phyloP scores from a whole-genome alignment of 2,888 invertebrate species.

The Tortrix viridana region DNA sequence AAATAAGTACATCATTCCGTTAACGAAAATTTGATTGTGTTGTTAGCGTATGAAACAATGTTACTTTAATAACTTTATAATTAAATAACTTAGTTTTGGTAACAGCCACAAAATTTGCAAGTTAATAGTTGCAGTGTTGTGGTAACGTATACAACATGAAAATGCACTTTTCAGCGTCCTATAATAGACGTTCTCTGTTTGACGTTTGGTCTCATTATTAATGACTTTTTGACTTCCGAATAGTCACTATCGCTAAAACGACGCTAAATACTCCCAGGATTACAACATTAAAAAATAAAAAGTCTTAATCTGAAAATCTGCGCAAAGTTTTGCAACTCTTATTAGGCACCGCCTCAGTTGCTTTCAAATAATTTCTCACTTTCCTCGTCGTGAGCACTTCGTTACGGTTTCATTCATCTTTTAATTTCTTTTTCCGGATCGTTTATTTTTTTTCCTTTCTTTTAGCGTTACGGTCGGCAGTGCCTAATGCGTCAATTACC shows the following conservation, averaged over 20 bases:
- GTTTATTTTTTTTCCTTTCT: slow-evolving; percentile 59
- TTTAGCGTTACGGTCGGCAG: slow-evolving; percentile 54
- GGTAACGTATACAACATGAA: slow-evolving; percentile 4
- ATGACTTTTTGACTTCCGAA: neutral
- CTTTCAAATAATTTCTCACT: slow-evolving; percentile 70
- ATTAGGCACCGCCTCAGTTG: slow-evolving; percentile 64
- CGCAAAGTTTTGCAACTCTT: slow-evolving; percentile 64
- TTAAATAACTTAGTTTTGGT: too few species aligned
- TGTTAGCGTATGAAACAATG: too few species aligned
- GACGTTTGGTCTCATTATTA: too few species aligned
- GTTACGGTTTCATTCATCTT: slow-evolving; percentile 69
- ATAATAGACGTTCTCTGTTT: too few species aligned
- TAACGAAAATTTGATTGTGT: too few species aligned
- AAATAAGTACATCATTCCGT: too few species aligned
- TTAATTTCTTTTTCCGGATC: slow-evolving; percentile 65
- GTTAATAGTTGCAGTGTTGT: too few species aligned
- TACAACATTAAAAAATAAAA: slow-evolving; percentile 24
- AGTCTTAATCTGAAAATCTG: slow-evolving; percentile 65
- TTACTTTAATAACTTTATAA: too few species aligned
- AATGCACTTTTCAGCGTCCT: slow-evolving; percentile 13
- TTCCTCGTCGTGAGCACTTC: slow-evolving; percentile 64
- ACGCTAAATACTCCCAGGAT: slow-evolving; percentile 8
- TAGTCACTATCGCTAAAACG: slow-evolving; percentile 5
- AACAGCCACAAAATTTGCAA: too few species aligned
- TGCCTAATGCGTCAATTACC: slow-evolving; percentile 60